These are phyloP conservation scores for Ptyas mucosa DNA, from an alignment of 2,113 vertebrate species.

Conservation along the genomic window DNA sequence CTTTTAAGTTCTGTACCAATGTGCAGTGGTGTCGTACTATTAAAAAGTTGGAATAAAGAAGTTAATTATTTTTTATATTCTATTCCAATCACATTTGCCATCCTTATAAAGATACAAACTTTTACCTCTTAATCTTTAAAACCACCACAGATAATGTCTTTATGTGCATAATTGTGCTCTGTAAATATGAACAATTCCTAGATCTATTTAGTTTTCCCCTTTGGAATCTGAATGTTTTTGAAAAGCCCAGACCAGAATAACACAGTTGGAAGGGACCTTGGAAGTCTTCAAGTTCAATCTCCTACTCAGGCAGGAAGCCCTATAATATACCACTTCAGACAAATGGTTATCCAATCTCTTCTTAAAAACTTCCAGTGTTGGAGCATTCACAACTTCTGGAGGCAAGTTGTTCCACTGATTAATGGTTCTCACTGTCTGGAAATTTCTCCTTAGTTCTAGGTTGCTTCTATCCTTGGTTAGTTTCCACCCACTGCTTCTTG, in stretches of 20 bases:
- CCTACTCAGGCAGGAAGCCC: too few relatives aligned
- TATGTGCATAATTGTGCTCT: background rate
- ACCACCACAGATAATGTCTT: background rate
- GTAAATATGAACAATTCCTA: background rate
- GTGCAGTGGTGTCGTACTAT: background rate
- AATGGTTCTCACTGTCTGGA: too few relatives aligned
- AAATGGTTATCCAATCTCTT: too few relatives aligned
- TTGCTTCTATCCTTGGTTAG: too few relatives aligned
- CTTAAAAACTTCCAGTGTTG: too few relatives aligned
- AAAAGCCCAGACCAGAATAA: background rate
- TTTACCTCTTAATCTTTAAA: background rate
- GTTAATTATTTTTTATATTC: background rate
- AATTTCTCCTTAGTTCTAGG: too few relatives aligned
- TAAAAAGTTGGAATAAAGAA: background rate
- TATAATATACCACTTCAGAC: too few relatives aligned
- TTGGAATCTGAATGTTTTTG: background rate
- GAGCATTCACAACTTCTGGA: too few relatives aligned
- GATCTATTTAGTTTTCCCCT: background rate
- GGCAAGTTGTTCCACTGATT: too few relatives aligned
- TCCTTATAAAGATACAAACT: background rate
- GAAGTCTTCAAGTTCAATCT: too few relatives aligned
- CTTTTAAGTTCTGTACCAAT: background rate
- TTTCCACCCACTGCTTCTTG: too few relatives aligned
- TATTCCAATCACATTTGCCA: background rate
- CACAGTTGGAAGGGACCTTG: too few relatives aligned